These are phyloP conservation scores for Drosophila punjabiensis DNA, from an alignment of 1,140 invertebrate genomes.

Conservation along the genomic window DNA sequence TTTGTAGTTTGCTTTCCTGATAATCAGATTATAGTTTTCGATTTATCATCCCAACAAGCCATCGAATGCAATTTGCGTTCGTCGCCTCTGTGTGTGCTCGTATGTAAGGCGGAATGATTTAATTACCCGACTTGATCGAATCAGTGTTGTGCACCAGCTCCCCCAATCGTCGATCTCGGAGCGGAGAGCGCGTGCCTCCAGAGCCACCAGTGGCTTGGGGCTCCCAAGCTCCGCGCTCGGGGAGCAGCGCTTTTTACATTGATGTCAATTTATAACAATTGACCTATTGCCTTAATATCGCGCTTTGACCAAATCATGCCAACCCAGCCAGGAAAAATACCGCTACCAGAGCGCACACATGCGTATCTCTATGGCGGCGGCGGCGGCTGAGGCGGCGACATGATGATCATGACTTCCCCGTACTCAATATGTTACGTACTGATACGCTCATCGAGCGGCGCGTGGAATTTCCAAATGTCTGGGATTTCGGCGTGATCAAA, in stretches of 20 bases:
- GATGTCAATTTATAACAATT: conserved; percentile 85
- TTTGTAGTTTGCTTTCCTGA: not conserved
- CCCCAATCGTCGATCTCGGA: conserved; percentile 27
- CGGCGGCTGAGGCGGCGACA: too few relatives aligned
- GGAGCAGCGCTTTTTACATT: conserved; percentile 76
- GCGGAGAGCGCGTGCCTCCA: conserved; percentile 33
- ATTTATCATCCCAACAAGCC: conserved; percentile 40
- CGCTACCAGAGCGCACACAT: conserved; percentile 30
- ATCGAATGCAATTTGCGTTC: conserved; percentile 52
- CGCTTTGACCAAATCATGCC: conserved; percentile 76
- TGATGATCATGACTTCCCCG: conserved; percentile 30
- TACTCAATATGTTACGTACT: conserved; percentile 3
- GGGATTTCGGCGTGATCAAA: conserved; percentile 13
- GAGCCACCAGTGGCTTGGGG: not conserved
- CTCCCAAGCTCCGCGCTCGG: conserved; percentile 33
- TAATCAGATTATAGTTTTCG: conserved; percentile 25
- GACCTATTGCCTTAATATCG: conserved; percentile 85
- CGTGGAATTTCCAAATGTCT: conserved; percentile 41
- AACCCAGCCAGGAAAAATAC: conserved; percentile 65
- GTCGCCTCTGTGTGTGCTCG: not conserved
- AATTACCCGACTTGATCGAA: conserved; percentile 76
- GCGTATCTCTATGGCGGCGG: conserved; percentile 1
- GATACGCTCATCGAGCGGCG: conserved; percentile 16
- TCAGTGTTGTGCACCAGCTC: conserved; percentile 57
- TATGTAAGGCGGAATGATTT: conserved; percentile 68